These are phyloP conservation scores for Gymnocephalus cernua DNA, from an alignment of 2,113 vertebrate genomes.

Conservation along the genomic window DNA sequence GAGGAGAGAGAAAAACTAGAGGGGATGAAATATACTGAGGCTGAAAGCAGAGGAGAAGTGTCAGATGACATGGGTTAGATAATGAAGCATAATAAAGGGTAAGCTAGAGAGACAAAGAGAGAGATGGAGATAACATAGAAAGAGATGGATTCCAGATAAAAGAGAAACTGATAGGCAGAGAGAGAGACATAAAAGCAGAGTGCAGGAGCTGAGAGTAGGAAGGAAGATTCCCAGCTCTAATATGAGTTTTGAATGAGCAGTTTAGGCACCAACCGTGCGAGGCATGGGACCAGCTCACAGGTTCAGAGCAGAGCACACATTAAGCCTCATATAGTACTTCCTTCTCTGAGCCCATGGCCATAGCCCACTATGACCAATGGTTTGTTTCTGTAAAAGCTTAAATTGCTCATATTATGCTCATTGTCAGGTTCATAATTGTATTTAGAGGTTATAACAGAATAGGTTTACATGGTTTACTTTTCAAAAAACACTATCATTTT, in stretches of 20 bases:
- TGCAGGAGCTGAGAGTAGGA: conserved; percentile 35
- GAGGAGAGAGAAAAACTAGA: conserved; percentile 47
- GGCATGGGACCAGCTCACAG: conserved; percentile 41
- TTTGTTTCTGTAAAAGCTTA: not conserved
- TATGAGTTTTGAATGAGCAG: conserved; percentile 51
- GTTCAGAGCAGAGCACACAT: conserved; percentile 37
- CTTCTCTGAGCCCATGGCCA: conserved; percentile 1
- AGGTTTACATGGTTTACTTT: too few species aligned
- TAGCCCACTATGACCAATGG: not conserved
- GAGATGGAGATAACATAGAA: conserved; percentile 62
- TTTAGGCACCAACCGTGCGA: conserved; percentile 43
- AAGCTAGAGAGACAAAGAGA: conserved; percentile 63
- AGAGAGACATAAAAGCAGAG: conserved; percentile 39
- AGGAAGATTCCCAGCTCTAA: conserved; percentile 45
- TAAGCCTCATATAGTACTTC: conserved; percentile 1
- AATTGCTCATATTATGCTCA: too few species aligned
- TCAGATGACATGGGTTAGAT: conserved; percentile 65
- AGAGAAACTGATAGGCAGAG: conserved; percentile 52
- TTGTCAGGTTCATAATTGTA: too few species aligned
- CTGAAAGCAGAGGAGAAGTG: conserved; percentile 61
- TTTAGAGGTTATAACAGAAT: too few species aligned
- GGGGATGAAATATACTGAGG: conserved; percentile 53
- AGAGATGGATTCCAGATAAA: conserved; percentile 67
- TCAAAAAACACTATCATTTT: too few species aligned
- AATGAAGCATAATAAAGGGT: conserved; percentile 61